A percentile compares a stretch with the other conserved stretches of the same genome.
phyloP scores from a whole-genome alignment of 2,797 vertebrate species.

The Phoxinus dragarum region DNA sequence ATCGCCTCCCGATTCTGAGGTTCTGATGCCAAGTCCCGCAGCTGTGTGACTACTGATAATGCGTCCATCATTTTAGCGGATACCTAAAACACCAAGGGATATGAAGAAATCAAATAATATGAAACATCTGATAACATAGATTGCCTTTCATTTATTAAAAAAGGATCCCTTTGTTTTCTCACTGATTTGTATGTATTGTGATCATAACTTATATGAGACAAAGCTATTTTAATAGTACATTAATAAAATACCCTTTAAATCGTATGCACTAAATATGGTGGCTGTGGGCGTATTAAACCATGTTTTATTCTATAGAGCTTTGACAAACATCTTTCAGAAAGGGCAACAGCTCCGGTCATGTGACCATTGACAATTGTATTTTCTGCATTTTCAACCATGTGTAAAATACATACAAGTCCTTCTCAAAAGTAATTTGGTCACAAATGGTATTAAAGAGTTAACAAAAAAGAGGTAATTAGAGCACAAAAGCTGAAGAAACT shows the following conservation, averaged over 20 bases:
- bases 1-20: conserved; percentile 80
- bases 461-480: not conserved
- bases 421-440: not conserved
- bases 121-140: not conserved
- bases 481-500: not conserved
- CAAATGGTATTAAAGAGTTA: not conserved
- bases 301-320: not conserved
- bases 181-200: not conserved
- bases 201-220: not conserved
- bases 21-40: conserved; percentile 81
- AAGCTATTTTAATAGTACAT: not conserved
- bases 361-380: not conserved
- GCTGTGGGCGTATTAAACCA: not conserved
- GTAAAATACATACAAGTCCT: not conserved
- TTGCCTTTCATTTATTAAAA: not conserved
- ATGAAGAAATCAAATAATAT: not conserved
- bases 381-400: not conserved
- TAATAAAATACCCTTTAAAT: not conserved
- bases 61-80: conserved; percentile 75
- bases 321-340: not conserved
- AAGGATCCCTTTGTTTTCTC: not conserved
- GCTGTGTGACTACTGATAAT: conserved; percentile 78
- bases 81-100: conserved; percentile 25
- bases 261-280: not conserved
- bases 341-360: not conserved